A percentile compares a stretch with the other conserved stretches of the same genome.
These are phyloP conservation scores for Homalodisca vitripennis DNA, from an alignment of 1,140 invertebrate genomes.

Conservation along the genomic window DNA sequence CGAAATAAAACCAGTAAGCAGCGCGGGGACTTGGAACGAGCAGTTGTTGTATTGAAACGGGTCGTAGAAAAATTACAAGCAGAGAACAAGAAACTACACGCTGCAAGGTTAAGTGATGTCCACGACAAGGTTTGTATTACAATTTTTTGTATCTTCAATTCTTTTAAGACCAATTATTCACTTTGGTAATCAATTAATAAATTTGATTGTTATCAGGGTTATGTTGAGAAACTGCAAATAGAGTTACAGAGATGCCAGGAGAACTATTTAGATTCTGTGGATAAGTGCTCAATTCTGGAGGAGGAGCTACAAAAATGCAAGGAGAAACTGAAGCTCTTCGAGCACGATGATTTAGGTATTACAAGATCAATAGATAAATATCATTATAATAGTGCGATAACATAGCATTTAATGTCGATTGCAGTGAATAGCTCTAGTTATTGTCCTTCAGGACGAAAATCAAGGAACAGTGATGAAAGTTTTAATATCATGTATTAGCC, in stretches of 20 bases:
- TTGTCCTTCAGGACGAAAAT: no score
- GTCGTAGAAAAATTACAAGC: slow-evolving; percentile 63
- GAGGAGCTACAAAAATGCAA: slow-evolving; percentile 48
- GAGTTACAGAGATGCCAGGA: slow-evolving; percentile 48
- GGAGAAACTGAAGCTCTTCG: slow-evolving; percentile 14
- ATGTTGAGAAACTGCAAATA: slow-evolving; percentile 41
- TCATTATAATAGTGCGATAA: no score
- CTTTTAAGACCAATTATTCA: no score
- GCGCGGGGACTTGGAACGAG: slow-evolving; percentile 61
- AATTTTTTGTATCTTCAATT: no score
- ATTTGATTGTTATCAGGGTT: slow-evolving; percentile 36
- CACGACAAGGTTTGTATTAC: slow-evolving; percentile 32
- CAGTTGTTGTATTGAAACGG: slow-evolving; percentile 62
- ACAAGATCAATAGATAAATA: no score
- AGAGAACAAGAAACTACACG: slow-evolving; percentile 58
- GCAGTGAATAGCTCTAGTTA: no score
- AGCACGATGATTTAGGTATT: background rate
- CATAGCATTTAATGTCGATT: no score
- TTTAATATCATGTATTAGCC: no score
- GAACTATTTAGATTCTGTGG: slow-evolving; percentile 50
- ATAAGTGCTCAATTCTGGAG: slow-evolving; percentile 50
- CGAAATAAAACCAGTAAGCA: slow-evolving; percentile 48
- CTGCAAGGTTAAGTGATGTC: slow-evolving; percentile 39
- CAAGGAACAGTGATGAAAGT: no score
- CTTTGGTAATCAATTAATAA: background rate